These are phyloP conservation scores for Microctonus aethiopoides DNA, from an alignment of 2,888 invertebrate genomes.

Conservation along the genomic window DNA sequence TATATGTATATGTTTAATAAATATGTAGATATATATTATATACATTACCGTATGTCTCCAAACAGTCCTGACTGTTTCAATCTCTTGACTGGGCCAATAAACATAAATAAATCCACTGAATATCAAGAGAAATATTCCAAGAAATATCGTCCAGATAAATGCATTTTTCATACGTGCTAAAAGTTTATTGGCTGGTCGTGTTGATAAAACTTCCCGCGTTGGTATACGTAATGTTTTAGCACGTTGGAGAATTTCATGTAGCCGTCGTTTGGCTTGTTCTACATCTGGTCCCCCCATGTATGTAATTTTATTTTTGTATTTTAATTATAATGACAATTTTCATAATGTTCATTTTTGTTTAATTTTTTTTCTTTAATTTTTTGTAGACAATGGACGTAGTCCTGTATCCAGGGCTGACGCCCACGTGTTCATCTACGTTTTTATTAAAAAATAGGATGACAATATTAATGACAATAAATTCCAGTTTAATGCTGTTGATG, in stretches of 20 bases:
- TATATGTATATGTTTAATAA: too few relatives aligned
- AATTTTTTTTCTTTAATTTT: too few relatives aligned
- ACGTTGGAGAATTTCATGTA: conserved; percentile 55
- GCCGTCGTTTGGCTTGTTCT: conserved; percentile 56
- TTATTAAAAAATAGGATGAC: background rate
- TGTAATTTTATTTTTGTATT: too few relatives aligned
- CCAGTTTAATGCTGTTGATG: background rate
- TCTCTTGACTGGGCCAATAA: conserved; percentile 61
- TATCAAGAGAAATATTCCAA: conserved; percentile 52
- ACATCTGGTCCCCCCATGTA: conserved; percentile 56
- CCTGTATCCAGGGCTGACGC: background rate
- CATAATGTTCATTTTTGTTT: too few relatives aligned
- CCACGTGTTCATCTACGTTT: background rate
- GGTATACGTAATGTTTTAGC: conserved; percentile 58
- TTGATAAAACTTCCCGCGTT: conserved; percentile 54
- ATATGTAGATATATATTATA: background rate
- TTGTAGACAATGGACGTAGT: background rate
- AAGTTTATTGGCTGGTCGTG: conserved; percentile 56
- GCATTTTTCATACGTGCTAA: conserved; percentile 56
- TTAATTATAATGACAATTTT: too few relatives aligned
- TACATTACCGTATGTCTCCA: conserved; percentile 59
- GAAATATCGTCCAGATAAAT: conserved; percentile 54
- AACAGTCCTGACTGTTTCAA: conserved; percentile 60
- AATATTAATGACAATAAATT: background rate
- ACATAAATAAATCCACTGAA: conserved; percentile 55